A percentile compares a stretch with the other conserved stretches of the same genome.
Evolutionary conservation across 1,140 invertebrate genomes (phyloP).

Genomic region (Pseudomyrmex flavicornis): DNA sequence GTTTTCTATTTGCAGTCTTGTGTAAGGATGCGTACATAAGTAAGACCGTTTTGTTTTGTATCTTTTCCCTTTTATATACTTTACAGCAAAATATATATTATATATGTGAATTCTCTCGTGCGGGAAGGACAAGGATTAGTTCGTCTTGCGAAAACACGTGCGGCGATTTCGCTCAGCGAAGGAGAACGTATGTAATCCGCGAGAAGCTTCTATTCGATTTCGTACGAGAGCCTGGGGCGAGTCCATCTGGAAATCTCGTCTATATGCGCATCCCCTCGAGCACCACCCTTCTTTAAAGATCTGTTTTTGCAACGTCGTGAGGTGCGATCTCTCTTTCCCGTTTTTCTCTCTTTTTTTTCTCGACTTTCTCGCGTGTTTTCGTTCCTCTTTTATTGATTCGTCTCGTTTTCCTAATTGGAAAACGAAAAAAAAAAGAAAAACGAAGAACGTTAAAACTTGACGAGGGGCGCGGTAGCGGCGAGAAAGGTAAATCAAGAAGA

Average conservation of each 20-base stretch:
- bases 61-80: constrained; percentile 19
- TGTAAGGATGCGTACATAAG: not conserved
- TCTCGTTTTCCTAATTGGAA: constrained; percentile 8
- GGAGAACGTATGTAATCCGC: constrained; percentile 68
- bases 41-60: constrained; percentile 22
- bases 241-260: constrained; percentile 73
- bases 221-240: constrained; percentile 61
- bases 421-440: not conserved
- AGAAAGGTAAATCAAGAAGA: constrained; percentile 61
- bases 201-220: constrained; percentile 73
- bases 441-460: constrained; percentile 13
- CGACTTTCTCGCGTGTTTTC: not conserved
- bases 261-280: constrained; percentile 70
- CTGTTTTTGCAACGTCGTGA: constrained; percentile 64
- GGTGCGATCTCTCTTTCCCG: not conserved
- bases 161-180: constrained; percentile 54
- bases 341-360: not conserved
- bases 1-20: not conserved
- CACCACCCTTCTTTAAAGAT: constrained; percentile 67
- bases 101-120: not conserved
- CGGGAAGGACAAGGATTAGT: constrained; percentile 49
- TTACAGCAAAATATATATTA: not conserved
- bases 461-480: not conserved
- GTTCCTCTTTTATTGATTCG: not conserved
- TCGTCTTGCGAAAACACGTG: constrained; percentile 49